Evolutionary conservation across 2,888 invertebrate species (phyloP).

Genomic region (Athalia rosae): DNA sequence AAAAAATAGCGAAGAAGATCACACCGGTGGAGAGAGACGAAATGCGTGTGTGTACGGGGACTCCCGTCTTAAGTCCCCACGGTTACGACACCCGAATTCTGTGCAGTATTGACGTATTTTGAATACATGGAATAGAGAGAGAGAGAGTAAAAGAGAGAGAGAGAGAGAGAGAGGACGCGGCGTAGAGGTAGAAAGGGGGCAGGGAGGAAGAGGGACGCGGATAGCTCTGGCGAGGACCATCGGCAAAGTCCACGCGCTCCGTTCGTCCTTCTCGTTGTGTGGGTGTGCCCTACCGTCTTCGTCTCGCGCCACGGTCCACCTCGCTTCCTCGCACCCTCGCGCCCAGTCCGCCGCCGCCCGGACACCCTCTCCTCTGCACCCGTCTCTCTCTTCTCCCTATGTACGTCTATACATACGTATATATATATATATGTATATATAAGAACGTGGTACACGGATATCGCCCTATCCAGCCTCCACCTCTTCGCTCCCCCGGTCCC

Average conservation of each 20-base stretch:
- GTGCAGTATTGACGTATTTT: conserved; percentile 65
- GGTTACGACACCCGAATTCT: conserved; percentile 54
- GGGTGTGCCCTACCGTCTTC: conserved; percentile 38
- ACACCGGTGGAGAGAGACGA: background rate
- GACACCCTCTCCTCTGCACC: conserved; percentile 43
- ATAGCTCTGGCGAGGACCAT: conserved; percentile 57
- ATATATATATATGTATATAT: conserved; percentile 27
- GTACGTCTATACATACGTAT: conserved; percentile 14
- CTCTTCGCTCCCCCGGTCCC: conserved; percentile 16
- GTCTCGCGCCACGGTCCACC: conserved; percentile 48
- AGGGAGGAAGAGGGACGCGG: conserved; percentile 49
- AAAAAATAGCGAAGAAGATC: background rate
- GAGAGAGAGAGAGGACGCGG: conserved; percentile 48
- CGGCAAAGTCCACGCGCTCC: conserved; percentile 54
- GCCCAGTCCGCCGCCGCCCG: conserved; percentile 26
- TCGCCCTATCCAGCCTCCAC: background rate
- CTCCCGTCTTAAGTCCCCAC: conserved; percentile 44
- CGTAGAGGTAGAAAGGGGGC: conserved; percentile 45
- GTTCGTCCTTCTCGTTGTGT: conserved; percentile 20
- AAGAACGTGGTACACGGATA: conserved; percentile 46
- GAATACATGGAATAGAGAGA: conserved; percentile 55
- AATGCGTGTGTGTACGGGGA: conserved; percentile 17
- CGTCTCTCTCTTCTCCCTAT: conserved; percentile 27
- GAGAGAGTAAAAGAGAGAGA: conserved; percentile 40
- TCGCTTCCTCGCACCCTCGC: conserved; percentile 52